These are phyloP conservation scores for Heteronetta atricapilla DNA, from an alignment of 2,113 vertebrate genomes.

Conservation along the genomic window DNA sequence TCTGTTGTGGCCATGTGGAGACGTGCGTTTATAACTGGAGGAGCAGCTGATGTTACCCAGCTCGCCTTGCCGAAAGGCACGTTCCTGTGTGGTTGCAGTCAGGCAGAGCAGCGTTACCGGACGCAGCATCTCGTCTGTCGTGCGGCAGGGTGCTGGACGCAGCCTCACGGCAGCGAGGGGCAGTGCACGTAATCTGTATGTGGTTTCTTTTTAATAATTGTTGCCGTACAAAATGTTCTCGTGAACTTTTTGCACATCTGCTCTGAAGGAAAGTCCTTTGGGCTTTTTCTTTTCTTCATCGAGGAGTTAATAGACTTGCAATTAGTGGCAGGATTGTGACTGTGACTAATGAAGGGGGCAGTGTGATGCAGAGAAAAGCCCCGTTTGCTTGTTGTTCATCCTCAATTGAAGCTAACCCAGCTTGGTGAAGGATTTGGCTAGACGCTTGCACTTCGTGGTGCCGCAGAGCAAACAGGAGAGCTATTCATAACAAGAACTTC, in stretches of 20 bases:
- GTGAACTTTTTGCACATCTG: background rate
- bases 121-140: background rate
- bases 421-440: background rate
- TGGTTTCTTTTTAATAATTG: background rate
- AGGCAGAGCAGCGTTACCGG: background rate
- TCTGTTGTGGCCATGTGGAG: background rate
- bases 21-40: accelerated
- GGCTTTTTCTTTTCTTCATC: background rate
- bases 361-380: background rate
- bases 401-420: background rate
- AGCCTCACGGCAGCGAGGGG: background rate
- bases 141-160: background rate
- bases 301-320: background rate
- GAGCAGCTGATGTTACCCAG: background rate
- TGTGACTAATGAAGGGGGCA: background rate
- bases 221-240: background rate
- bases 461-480: background rate
- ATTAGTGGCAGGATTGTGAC: background rate
- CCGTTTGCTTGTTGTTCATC: background rate
- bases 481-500: background rate
- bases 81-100: background rate
- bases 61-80: background rate
- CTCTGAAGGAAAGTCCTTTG: background rate
- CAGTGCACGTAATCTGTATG: background rate
- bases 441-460: background rate